phyloP scores from a whole-genome alignment of 2,113 vertebrate genomes.

The Hyperoodon ampullatus region DNA sequence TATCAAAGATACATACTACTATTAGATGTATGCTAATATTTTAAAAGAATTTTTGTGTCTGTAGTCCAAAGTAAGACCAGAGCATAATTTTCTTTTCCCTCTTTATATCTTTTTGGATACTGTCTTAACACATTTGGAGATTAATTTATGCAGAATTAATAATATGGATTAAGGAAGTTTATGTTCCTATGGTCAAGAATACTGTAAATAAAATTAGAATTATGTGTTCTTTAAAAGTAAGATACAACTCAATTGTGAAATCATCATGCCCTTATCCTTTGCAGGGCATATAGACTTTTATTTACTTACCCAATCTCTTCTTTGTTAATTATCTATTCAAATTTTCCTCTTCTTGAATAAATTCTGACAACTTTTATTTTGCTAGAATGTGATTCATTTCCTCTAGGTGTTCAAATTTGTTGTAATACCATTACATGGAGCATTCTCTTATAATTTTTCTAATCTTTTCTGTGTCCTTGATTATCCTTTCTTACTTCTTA shows the following conservation, averaged over 20 bases:
- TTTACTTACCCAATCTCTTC: background rate
- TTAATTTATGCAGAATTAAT: background rate
- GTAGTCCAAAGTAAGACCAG: background rate
- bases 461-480: background rate
- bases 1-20: background rate
- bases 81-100: background rate
- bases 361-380: background rate
- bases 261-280: background rate
- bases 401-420: background rate
- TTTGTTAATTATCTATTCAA: background rate
- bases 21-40: background rate
- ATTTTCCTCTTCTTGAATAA: slow-evolving; percentile 14
- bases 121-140: background rate
- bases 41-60: background rate
- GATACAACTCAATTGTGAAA: background rate
- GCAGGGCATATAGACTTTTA: background rate
- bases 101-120: background rate
- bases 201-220: background rate
- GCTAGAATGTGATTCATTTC: background rate
- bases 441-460: background rate
- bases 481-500: background rate
- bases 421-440: background rate
- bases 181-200: background rate
- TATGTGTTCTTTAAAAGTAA: background rate
- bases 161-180: background rate